Evolutionary conservation across 2,113 vertebrate species (phyloP).

Genomic region (Rhineura floridana): DNA sequence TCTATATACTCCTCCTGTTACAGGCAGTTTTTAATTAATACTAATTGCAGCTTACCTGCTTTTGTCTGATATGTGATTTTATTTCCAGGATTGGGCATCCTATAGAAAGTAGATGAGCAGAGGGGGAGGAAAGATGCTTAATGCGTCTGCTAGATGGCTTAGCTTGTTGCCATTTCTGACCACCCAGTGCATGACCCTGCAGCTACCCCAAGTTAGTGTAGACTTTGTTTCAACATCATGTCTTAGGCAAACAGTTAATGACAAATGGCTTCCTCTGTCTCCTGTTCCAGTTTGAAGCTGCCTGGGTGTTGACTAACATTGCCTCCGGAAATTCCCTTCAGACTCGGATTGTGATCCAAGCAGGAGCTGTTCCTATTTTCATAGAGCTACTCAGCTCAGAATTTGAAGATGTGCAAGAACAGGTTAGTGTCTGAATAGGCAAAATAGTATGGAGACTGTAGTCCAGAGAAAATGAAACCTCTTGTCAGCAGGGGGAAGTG

Average conservation of each 20-base stretch:
- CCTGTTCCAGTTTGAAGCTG: conserved; percentile 92
- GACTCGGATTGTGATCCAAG: conserved; percentile 96
- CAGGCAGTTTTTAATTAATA: not conserved
- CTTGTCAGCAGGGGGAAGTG: not conserved
- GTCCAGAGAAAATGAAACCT: conserved; percentile 30
- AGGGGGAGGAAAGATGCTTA: no score
- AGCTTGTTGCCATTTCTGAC: not conserved
- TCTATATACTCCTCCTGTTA: no score
- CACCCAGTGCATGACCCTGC: not conserved
- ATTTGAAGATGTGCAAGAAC: conserved; percentile 98
- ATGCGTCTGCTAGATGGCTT: not conserved
- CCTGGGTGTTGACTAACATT: conserved; percentile 98
- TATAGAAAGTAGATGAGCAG: not conserved
- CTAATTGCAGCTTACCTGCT: not conserved
- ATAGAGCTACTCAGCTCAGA: conserved; percentile 96
- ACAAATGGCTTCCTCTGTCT: conserved; percentile 22
- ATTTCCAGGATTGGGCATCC: not conserved
- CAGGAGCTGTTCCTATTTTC: conserved; percentile 97
- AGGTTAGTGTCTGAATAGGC: conserved; percentile 76
- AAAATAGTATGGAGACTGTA: not conserved
- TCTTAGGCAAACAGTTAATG: not conserved
- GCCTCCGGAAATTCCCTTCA: conserved; percentile 97
- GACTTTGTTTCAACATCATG: not conserved
- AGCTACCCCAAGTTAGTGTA: not conserved
- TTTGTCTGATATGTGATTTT: not conserved